Conservation (phyloP, 2,113 vertebrate genomes). For the Shinisaurus crocodilurus region DNA sequence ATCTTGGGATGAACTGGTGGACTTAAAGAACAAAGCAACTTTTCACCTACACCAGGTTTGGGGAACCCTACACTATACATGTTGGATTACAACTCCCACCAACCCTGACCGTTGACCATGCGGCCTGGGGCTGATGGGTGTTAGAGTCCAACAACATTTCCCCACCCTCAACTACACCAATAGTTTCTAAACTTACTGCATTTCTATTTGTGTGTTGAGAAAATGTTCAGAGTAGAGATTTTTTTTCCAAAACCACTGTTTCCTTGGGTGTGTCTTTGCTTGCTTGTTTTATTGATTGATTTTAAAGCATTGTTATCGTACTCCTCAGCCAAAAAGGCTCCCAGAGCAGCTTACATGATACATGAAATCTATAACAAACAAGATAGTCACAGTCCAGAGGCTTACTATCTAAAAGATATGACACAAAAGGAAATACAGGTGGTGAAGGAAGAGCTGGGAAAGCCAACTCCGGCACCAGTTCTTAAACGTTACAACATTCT, state of each 20-base stretch:
- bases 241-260: background rate
- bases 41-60: background rate
- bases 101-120: background rate
- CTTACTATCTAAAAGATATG: no score
- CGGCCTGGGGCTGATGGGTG: background rate
- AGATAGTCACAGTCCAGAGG: background rate
- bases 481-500: no score
- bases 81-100: background rate
- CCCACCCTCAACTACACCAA: background rate
- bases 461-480: no score
- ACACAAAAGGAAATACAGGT: no score
- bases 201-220: background rate
- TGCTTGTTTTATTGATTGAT: background rate
- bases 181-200: background rate
- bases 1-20: background rate
- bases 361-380: background rate
- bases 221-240: background rate
- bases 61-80: background rate
- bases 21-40: background rate
- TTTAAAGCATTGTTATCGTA: background rate
- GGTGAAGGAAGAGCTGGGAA: no score
- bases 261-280: background rate
- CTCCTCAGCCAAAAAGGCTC: background rate
- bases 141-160: background rate
- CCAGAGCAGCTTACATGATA: background rate